Base-by-base conservation (phyloP, 2,797 vertebrate species). In the Sebastes steindachneri region DNA sequence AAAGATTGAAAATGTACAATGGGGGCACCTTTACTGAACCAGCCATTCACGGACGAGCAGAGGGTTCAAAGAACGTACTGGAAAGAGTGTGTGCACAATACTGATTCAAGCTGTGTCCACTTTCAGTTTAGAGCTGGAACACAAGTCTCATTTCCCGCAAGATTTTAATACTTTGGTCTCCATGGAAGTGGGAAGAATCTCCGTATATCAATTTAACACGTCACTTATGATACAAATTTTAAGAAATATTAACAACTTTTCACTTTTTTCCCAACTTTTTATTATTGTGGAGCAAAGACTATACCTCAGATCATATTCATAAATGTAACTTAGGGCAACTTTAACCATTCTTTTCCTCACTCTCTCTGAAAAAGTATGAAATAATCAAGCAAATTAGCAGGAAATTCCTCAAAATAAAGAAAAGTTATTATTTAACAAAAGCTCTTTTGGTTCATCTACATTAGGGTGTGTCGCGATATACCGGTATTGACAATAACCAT, bases 1-100 rank as follows among this genome's bases (percentile, higher is more conserved):
- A 95, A 95, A 93, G 93, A 95, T 93, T 91, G 86, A 92, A 53
- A 92, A 93, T 83, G 77, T 88, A 94, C 93, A 95, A 95, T 92
- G 75, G 89, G 91, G 92, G 88, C 88, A 95, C 94, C 93, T 93
- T 91, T 84, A 59, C 81, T 88, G 84, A 87, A 88, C 19, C 73
- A 82, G 77, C 87, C 81, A 88, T 91, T 90, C 87, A 88, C 74
- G 57, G 88, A 87, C 82, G 80, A 92, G 89, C 91, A 89, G 89
- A 84, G 87, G 91, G 88, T 92, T 89, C 85, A 91, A 87, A 91
- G 91, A 95, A 94, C 74, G 2, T 48, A 65, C 94, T 94, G 89
- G 93, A 94, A 93, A 83, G 73, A 64, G 75, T 59, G 79, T 60
- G 79, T 58, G 59, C 67, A 91, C 83, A 92, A 86, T 75, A 80